Evolutionary conservation across 2,888 invertebrate species (phyloP).

Genomic region (Acanthoscelides obtectus): DNA sequence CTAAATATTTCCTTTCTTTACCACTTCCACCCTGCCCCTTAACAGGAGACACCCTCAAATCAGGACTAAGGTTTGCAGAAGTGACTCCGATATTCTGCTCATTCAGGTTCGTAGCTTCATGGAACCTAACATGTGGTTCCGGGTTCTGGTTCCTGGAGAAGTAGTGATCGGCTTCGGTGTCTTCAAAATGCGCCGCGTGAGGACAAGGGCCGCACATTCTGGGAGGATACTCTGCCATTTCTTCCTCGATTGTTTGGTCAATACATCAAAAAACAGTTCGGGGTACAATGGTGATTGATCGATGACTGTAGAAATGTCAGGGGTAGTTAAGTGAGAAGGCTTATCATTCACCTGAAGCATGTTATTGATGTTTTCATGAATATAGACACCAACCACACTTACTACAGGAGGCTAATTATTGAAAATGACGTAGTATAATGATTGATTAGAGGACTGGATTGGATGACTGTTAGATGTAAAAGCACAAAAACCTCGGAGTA

Average conservation of each 20-base stretch:
- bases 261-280: neutral
- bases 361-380: too few relatives aligned
- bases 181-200: constrained; percentile 30
- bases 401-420: too few relatives aligned
- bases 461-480: too few relatives aligned
- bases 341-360: too few relatives aligned
- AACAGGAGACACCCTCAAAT: constrained; percentile 27
- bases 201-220: constrained; percentile 37
- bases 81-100: constrained; percentile 32
- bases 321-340: too few relatives aligned
- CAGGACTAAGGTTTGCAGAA: constrained; percentile 27
- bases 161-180: constrained; percentile 6
- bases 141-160: constrained; percentile 10
- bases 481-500: too few relatives aligned
- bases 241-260: neutral
- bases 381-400: too few relatives aligned
- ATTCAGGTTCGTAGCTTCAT: constrained; percentile 18
- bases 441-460: too few relatives aligned
- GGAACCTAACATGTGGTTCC: constrained; percentile 9
- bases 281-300: neutral
- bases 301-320: neutral
- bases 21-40: neutral
- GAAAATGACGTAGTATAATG: too few relatives aligned
- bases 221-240: constrained; percentile 39
- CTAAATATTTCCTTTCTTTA: constrained; percentile 3